Conservation (phyloP, 2,888 invertebrate species). For the Hemistola chrysoprasaria region DNA sequence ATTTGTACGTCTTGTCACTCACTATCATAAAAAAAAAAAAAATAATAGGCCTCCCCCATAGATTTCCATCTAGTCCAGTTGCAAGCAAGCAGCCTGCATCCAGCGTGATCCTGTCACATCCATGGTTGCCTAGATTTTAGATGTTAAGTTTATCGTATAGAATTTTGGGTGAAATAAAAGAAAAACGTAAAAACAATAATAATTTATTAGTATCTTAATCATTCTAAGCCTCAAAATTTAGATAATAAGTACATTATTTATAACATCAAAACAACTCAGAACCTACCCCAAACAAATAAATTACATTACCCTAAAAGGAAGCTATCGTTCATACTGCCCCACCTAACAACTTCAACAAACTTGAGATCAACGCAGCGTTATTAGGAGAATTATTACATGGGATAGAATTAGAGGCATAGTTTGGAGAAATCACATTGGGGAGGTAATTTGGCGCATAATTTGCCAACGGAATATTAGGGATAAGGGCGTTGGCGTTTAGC, state of each 20-base stretch:
- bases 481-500: conserved; percentile 1
- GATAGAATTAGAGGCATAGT: conserved; percentile 19
- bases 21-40: too few relatives aligned
- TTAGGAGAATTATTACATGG: conserved; percentile 19
- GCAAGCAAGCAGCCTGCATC: too few relatives aligned
- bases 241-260: conserved; percentile 4
- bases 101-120: too few relatives aligned
- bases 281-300: neutral
- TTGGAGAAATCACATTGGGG: conserved; percentile 19
- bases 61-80: too few relatives aligned
- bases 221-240: too few relatives aligned
- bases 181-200: too few relatives aligned
- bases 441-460: neutral
- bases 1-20: too few relatives aligned
- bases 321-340: conserved; percentile 10
- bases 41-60: too few relatives aligned
- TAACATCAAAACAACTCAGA: neutral
- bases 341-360: conserved; percentile 20
- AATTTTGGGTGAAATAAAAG: too few relatives aligned
- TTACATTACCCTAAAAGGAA: neutral
- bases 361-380: conserved; percentile 12
- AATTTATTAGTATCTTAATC: too few relatives aligned
- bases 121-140: too few relatives aligned
- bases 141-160: too few relatives aligned
- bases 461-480: conserved; percentile 1